phyloP scores from a whole-genome alignment of 2,113 vertebrate genomes.

The Marmota flaviventris region DNA sequence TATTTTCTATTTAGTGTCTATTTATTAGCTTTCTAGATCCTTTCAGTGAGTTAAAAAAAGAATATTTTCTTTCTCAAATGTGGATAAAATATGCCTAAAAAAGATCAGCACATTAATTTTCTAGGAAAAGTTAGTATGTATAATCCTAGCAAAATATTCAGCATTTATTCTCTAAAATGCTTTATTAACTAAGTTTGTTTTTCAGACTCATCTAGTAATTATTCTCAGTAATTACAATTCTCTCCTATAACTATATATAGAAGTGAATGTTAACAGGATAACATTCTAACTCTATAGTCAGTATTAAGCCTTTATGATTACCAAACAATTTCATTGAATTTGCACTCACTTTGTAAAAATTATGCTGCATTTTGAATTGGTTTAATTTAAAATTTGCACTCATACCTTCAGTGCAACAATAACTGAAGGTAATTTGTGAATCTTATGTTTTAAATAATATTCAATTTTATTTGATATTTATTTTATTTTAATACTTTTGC shows the following conservation, averaged over 20 bases:
- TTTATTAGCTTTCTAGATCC: conserved; percentile 20
- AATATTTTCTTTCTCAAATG: not conserved
- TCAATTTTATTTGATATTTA: not conserved
- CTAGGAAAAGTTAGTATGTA: not conserved
- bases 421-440: not conserved
- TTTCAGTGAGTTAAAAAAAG: not conserved
- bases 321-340: not conserved
- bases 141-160: conserved; percentile 18
- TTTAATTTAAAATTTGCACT: conserved; percentile 31
- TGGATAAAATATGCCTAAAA: not conserved
- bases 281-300: not conserved
- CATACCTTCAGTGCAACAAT: not conserved
- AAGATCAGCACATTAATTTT: not conserved
- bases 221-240: not conserved
- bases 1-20: not conserved
- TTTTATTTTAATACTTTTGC: not conserved
- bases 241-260: not conserved
- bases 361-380: not conserved
- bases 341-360: not conserved
- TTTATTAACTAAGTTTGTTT: not conserved
- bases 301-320: not conserved
- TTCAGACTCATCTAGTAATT: not conserved
- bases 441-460: not conserved
- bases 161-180: not conserved
- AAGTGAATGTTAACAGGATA: not conserved